Base-by-base conservation (phyloP, 2,113 vertebrate species). In the Uria aalge region DNA sequence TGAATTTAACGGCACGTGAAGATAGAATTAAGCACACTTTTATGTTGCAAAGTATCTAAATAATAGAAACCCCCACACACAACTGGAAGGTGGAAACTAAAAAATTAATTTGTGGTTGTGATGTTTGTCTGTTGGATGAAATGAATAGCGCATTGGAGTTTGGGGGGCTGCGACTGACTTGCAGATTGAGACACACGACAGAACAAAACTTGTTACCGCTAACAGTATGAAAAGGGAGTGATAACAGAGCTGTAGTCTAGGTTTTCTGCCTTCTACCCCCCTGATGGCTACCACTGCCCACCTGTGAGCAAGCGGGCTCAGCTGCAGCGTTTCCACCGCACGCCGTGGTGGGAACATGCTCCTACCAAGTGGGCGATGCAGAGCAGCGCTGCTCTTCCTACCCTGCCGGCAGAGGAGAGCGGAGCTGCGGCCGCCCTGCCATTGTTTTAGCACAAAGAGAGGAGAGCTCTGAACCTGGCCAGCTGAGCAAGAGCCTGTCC, bases 401-500 rank as follows among this genome's bases (percentile, higher is more conserved):
- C 64, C 55, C 68, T 55, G 87, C 64, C 2, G 7, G 9, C 12
- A 38, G 13, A 34, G 47, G 34, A 79, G 48, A 76, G 75, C 74
- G 11, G 52, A 15, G 76, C 83, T 7, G 91, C 73, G 19, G 89
- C 73, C 55, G 2, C 1, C 0, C 13, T 48, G 88, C 76, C 92
- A 90, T 95, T 95, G 92, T 96, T 60, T 20, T 23, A 41, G 84
- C 90, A 97, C 96, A 96, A 96, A 97, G 95, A 22, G 77, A 64
- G 1, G 47, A 96, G 87, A 78, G 94, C 89, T 87, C 93, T 90
- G 77, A 91, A 92, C 92, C 80, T 91, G 96, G 94, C 87, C 94
- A 93, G 93, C 94, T 94, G 94, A 96, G 78, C 4, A 1, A 85
- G 43, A 92, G 94, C 90, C 87, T 75, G 5, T 87, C 94, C 96